Percentiles rank a stretch among this genome's conserved stretches.
Conservation (phyloP, 2,888 invertebrate species). For the Sycophila texana region DNA sequence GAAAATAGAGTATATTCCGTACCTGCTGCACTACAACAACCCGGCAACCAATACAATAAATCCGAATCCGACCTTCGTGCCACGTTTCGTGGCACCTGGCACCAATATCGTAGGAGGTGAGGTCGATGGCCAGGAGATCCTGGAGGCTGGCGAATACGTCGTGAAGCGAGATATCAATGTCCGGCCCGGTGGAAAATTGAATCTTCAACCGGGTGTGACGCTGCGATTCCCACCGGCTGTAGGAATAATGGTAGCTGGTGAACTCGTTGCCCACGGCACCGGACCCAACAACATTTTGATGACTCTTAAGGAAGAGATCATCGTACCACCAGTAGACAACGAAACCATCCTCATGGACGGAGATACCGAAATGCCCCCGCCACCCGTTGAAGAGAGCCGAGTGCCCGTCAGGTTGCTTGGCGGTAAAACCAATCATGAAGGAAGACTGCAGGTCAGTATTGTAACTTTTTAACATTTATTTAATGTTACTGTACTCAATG, state of each 20-base stretch:
- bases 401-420: conserved; percentile 88
- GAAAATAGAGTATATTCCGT: conserved; percentile 93
- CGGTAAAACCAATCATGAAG: conserved; percentile 88
- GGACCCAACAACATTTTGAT: conserved; percentile 88
- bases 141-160: conserved; percentile 90
- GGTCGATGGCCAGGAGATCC: conserved; percentile 91
- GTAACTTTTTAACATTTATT: neutral
- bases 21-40: conserved; percentile 91
- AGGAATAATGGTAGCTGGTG: conserved; percentile 97
- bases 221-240: conserved; percentile 94
- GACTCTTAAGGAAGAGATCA: conserved; percentile 86
- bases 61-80: conserved; percentile 85
- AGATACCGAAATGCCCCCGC: conserved; percentile 78
- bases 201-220: conserved; percentile 91
- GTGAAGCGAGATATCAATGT: conserved; percentile 97
- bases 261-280: conserved; percentile 88
- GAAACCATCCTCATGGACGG: conserved; percentile 77
- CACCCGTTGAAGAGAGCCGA: conserved; percentile 78
- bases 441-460: conserved; percentile 83
- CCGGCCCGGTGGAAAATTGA: conserved; percentile 92
- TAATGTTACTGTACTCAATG: neutral
- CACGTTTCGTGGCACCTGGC: conserved; percentile 84
- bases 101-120: conserved; percentile 90
- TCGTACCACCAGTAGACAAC: conserved; percentile 80
- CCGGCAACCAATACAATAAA: conserved; percentile 91